Evolutionary conservation across 2,797 vertebrate genomes (phyloP).

Genomic region (Pipistrellus nathusii): DNA sequence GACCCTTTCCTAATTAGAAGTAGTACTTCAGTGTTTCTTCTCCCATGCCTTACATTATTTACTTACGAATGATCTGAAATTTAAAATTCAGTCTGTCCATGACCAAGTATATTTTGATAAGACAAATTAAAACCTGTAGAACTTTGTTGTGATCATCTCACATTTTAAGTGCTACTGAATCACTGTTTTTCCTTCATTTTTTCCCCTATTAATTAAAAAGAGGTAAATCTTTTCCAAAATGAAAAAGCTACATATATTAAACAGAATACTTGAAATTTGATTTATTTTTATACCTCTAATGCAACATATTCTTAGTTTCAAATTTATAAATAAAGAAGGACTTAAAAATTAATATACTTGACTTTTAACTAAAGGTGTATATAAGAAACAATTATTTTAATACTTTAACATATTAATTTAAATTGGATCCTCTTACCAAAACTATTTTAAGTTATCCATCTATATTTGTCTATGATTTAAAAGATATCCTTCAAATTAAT

Average conservation of each 20-base stretch:
- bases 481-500: slow-evolving; percentile 4
- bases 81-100: background rate
- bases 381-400: slow-evolving; percentile 34
- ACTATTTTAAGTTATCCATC: background rate
- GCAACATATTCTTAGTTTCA: background rate
- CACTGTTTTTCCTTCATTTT: background rate
- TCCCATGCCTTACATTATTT: background rate
- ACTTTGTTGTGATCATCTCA: background rate
- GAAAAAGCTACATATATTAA: slow-evolving; percentile 15
- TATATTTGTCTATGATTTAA: slow-evolving; percentile 27
- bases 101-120: slow-evolving; percentile 32
- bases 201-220: slow-evolving; percentile 54
- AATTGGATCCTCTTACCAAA: slow-evolving; percentile 17
- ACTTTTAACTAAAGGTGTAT: slow-evolving; percentile 26
- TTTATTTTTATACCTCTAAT: background rate
- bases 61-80: slow-evolving; percentile 19
- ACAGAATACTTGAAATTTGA: background rate
- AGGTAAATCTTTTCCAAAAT: slow-evolving; percentile 53
- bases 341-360: slow-evolving; percentile 28
- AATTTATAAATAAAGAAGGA: slow-evolving; percentile 20
- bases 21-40: slow-evolving; percentile 6
- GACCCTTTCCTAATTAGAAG: background rate
- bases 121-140: background rate
- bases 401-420: slow-evolving; percentile 29
- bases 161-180: slow-evolving; percentile 26